Base-by-base conservation (phyloP, 1,140 invertebrate species). In the Drosophila guanche region DNA sequence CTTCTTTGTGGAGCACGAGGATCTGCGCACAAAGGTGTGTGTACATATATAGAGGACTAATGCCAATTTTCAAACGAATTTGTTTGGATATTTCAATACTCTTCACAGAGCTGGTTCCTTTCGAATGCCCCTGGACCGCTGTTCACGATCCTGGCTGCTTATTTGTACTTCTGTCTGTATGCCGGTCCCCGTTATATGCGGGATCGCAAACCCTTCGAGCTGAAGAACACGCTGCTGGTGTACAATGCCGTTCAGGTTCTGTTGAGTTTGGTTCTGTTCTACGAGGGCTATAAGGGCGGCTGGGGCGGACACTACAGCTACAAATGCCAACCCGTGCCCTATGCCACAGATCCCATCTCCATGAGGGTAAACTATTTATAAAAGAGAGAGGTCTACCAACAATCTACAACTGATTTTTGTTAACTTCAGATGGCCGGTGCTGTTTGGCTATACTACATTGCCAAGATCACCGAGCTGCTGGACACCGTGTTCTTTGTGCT, bases 231-330 rank as follows among this genome's bases (percentile, higher is more conserved):
- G 0, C 93, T 98, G 29, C 94, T 97, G 14, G 62, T 95, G 10
- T 99, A 99, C 91, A 98, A 98, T 79, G 93, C 96, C 3, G 92
- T 94, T 1, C 95, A 97, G 92, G 95, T 97, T 14, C 37, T 96
- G 1, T 85, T 95, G 45, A 97, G 95, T 89, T 92, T 94, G 43
- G 95, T 94, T 75, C 92, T 97, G 41, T 94, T 96, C 22, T 92
- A 95, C 67, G 95, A 96, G 93, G 94, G 93, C 7, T 84, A 94
- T 27, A 90, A 92, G 45, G 91, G 92, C n/a, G 95, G 95, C 55
- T 96, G 95, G 95, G 92, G 93, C 48, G 92, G 92, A 16, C 94
- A 95, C 58, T 98, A 98, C 90, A 95, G 93, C 91, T 97, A 94
- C 84, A 92, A 91, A 4, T 98, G 97, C 91, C 95, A 98, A 92